phyloP scores from a whole-genome alignment of 2,888 invertebrate species.

The Rotaria magnacalcarata region DNA sequence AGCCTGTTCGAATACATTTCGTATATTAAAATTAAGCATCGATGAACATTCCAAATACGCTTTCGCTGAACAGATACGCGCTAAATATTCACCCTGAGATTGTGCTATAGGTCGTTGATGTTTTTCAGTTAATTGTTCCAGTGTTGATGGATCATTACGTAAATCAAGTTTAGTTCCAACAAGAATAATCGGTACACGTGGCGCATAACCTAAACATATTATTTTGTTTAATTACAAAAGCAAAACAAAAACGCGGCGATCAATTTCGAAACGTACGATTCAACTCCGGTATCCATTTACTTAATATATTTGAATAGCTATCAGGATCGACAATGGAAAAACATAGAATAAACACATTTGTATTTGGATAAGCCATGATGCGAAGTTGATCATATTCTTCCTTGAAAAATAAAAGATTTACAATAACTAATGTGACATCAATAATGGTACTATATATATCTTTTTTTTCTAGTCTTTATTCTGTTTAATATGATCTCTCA shows the following conservation, averaged over 20 bases:
- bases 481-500: too few species aligned
- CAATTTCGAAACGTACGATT: background rate
- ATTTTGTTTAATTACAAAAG: too few species aligned
- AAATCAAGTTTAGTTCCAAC: conserved; percentile 44
- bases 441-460: too few species aligned
- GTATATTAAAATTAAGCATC: conserved; percentile 40
- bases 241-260: too few species aligned
- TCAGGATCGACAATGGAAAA: conserved; percentile 41
- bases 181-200: conserved; percentile 31
- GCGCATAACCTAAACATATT: background rate
- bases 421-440: too few species aligned
- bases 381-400: conserved; percentile 45
- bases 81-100: conserved; percentile 39
- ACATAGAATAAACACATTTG: conserved; percentile 43
- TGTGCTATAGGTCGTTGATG: conserved; percentile 13
- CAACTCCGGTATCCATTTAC: conserved; percentile 45
- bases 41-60: conserved; percentile 41
- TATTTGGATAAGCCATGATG: conserved; percentile 40
- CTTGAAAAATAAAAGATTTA: background rate
- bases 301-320: conserved; percentile 39
- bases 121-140: conserved; percentile 32
- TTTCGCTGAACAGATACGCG: conserved; percentile 19
- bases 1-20: conserved; percentile 40
- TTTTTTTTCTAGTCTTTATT: too few species aligned
- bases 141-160: conserved; percentile 38